Conservation (phyloP, 2,888 invertebrate species). For the Alsophila aescularia region DNA sequence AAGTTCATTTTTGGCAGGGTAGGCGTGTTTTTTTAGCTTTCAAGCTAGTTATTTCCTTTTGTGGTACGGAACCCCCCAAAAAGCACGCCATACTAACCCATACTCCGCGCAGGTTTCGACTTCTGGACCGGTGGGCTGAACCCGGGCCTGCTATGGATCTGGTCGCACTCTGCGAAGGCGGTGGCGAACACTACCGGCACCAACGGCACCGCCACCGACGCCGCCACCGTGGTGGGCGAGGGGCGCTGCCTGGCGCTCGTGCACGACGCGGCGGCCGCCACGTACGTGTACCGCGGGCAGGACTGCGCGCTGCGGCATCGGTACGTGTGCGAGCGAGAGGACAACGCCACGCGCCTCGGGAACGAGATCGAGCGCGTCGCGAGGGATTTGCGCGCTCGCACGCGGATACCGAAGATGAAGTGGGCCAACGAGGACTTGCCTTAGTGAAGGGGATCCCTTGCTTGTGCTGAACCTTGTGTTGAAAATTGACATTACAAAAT, state of each 20-base stretch:
- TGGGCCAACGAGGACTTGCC: slow-evolving; percentile 34
- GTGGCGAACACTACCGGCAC: slow-evolving; percentile 78
- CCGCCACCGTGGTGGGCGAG: slow-evolving; percentile 76
- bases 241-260: slow-evolving; percentile 90
- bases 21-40: too few species aligned
- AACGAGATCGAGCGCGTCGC: slow-evolving; percentile 86
- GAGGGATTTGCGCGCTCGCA: slow-evolving; percentile 5
- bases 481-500: too few species aligned
- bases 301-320: slow-evolving; percentile 88
- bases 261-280: slow-evolving; percentile 84
- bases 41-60: too few species aligned
- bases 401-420: slow-evolving; percentile 36
- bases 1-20: too few species aligned
- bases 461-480: neutral
- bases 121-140: slow-evolving; percentile 94
- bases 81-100: neutral
- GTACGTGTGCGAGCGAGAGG: slow-evolving; percentile 89
- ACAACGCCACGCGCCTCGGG: slow-evolving; percentile 82
- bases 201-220: slow-evolving; percentile 29
- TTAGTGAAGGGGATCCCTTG: neutral
- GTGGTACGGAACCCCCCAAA: too few species aligned
- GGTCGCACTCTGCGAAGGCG: slow-evolving; percentile 92
- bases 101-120: slow-evolving; percentile 83
- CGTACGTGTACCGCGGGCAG: slow-evolving; percentile 88
- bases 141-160: slow-evolving; percentile 94